Evolutionary conservation across 2,888 invertebrate species (phyloP).

Genomic region (Shargacucullia verbasci): DNA sequence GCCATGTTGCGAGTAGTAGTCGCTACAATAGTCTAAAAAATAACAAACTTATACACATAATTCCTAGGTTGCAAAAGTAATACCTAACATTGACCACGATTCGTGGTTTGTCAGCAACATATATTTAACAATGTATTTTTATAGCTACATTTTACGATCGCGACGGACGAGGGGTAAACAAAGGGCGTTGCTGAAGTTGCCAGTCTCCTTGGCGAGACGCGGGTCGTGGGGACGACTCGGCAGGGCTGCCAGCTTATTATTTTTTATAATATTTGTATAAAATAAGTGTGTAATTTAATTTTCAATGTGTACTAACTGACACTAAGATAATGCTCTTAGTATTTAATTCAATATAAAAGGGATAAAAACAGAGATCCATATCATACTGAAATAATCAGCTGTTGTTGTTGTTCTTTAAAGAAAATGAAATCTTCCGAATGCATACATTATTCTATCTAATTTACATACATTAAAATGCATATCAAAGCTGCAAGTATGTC

Average conservation of each 20-base stretch:
- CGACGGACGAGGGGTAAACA: constrained; percentile 59
- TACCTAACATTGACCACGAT: constrained; percentile 9
- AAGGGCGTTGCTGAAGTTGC: constrained; percentile 65
- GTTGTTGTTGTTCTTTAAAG: too few relatives aligned
- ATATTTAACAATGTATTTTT: constrained; percentile 71
- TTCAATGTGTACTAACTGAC: too few relatives aligned
- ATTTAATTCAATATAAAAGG: too few relatives aligned
- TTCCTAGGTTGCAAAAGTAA: not conserved
- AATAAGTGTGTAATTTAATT: too few relatives aligned
- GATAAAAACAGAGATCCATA: too few relatives aligned
- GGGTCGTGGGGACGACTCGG: constrained; percentile 54
- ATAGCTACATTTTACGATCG: constrained; percentile 69
- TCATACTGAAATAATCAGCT: not conserved
- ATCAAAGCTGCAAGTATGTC: not conserved
- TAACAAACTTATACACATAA: not conserved
- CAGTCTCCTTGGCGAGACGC: constrained; percentile 63
- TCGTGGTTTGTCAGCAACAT: constrained; percentile 23
- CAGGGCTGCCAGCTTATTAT: constrained; percentile 40
- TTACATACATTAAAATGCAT: not conserved
- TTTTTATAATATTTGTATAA: too few relatives aligned
- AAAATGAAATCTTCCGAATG: too few relatives aligned
- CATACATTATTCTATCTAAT: too few relatives aligned
- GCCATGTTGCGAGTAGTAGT: too few relatives aligned
- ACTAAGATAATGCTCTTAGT: too few relatives aligned
- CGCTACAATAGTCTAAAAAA: too few relatives aligned